These are phyloP conservation scores for Moxostoma hubbsi DNA, from an alignment of 2,797 vertebrate species.

Conservation along the genomic window DNA sequence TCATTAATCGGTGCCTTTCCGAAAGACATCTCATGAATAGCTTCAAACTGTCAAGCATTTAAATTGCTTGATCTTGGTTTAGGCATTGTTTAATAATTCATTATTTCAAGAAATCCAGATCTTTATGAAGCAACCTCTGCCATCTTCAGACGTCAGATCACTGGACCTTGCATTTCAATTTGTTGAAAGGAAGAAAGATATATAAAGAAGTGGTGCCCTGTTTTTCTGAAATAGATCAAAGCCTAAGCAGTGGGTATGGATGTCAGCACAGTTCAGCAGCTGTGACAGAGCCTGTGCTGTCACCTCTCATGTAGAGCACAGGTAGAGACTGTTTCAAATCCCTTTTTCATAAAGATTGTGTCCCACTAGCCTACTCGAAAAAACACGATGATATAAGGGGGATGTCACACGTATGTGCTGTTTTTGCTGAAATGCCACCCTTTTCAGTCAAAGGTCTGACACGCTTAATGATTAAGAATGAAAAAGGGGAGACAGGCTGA, in stretches of 20 bases:
- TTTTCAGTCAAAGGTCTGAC: too few relatives aligned
- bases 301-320: slow-evolving; percentile 16
- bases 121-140: not conserved
- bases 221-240: slow-evolving; percentile 35
- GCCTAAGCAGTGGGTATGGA: not conserved
- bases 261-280: slow-evolving; percentile 5
- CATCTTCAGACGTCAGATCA: not conserved
- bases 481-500: too few relatives aligned
- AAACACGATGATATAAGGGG: too few relatives aligned
- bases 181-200: not conserved
- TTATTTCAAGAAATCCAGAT: not conserved
- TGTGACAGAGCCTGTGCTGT: not conserved
- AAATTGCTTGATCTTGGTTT: not conserved
- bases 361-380: too few relatives aligned
- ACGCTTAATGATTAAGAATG: too few relatives aligned
- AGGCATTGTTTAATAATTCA: not conserved
- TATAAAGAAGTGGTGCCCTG: not conserved
- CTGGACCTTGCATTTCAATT: not conserved
- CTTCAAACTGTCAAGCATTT: not conserved
- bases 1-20: not conserved
- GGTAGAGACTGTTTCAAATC: slow-evolving; percentile 3
- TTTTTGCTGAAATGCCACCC: too few relatives aligned
- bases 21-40: not conserved
- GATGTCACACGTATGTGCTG: too few relatives aligned
- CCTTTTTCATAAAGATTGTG: not conserved